phyloP scores from a whole-genome alignment of 2,888 invertebrate species.

The Oasisia sp. region DNA sequence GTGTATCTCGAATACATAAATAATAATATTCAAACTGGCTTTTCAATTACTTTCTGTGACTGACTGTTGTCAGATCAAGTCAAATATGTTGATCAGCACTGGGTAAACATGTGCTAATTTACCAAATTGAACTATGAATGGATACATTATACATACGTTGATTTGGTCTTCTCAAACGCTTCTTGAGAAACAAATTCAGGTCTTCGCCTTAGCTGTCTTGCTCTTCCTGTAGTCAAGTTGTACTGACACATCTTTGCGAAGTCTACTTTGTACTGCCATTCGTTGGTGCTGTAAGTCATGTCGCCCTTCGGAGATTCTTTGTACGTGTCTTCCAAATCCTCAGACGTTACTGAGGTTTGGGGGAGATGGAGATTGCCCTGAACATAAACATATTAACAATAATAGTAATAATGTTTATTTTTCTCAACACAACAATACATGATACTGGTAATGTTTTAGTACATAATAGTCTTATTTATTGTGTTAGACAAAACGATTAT shows the following conservation, averaged over 20 bases:
- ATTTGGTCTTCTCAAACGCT: neutral
- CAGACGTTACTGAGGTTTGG: neutral
- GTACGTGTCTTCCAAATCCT: constrained; percentile 27
- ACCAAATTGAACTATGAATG: neutral
- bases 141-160: constrained; percentile 8
- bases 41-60: too few species aligned
- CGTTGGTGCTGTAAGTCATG: neutral
- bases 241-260: neutral
- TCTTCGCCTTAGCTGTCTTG: neutral
- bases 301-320: neutral
- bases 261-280: neutral
- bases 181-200: neutral
- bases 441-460: too few species aligned
- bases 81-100: too few species aligned
- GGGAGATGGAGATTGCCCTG: neutral
- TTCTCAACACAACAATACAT: neutral
- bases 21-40: too few species aligned
- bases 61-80: too few species aligned
- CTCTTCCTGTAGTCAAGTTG: neutral
- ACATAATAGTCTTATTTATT: too few species aligned
- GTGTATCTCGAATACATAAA: too few species aligned
- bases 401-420: neutral
- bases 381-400: neutral
- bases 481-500: too few species aligned
- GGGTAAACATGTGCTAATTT: too few species aligned